Percentiles rank a stretch among this genome's conserved stretches.
phyloP scores from a whole-genome alignment of 2,888 invertebrate genomes.

The Phlogophora meticulosa region DNA sequence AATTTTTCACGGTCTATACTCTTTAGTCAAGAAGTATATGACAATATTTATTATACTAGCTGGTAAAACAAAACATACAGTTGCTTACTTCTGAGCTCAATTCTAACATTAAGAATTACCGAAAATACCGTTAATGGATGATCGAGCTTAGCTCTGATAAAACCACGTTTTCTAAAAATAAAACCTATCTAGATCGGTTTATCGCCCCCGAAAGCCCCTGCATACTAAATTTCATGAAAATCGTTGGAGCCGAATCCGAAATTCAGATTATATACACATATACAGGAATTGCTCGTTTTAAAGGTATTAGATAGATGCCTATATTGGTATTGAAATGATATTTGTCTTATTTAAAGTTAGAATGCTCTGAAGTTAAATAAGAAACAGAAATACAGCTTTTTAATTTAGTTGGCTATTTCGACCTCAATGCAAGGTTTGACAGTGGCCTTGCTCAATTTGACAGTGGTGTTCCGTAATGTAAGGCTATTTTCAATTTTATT shows the following conservation, averaged over 20 bases:
- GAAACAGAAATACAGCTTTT: slow-evolving; percentile 13
- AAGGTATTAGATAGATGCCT: no score
- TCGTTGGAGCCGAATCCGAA: no score
- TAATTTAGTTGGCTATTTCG: slow-evolving; percentile 33
- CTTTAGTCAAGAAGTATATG: slow-evolving; percentile 46
- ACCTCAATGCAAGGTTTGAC: slow-evolving; percentile 53
- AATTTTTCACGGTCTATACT: slow-evolving; percentile 70
- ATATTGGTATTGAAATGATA: no score
- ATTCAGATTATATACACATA: no score
- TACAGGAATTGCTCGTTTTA: no score
- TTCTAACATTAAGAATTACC: slow-evolving; percentile 30
- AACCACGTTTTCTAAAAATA: no score
- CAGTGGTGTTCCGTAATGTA: slow-evolving; percentile 51
- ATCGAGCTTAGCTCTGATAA: no score
- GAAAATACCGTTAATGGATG: slow-evolving; percentile 20
- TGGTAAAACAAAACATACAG: slow-evolving; percentile 9
- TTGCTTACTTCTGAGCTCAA: slow-evolving; percentile 26
- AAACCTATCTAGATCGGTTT: no score
- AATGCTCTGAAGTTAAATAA: background rate
- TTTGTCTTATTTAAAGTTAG: background rate
- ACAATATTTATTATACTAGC: slow-evolving; percentile 45
- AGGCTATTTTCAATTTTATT: slow-evolving; percentile 8
- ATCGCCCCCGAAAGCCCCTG: no score
- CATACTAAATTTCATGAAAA: no score
- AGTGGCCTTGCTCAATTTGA: slow-evolving; percentile 53